Evolutionary conservation across 2,888 invertebrate genomes (phyloP), one percentile per base, ranked within the genome.

Genomic region (Corythucha ciliata): DNA sequence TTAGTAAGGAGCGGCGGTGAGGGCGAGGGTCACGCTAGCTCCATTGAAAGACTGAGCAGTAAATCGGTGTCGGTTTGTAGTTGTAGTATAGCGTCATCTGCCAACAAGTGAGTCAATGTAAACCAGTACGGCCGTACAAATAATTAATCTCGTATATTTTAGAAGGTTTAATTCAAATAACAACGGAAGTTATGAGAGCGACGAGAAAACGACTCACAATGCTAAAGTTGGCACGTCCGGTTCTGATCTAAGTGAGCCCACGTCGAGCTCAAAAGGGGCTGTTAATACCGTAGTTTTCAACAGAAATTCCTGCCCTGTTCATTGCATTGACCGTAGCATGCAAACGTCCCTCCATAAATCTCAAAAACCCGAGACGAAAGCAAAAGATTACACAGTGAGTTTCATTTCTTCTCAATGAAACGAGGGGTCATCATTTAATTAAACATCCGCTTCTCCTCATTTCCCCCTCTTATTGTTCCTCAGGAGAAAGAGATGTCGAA

Each of bases 261-360:
- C 57, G 8, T 53, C 44, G 45, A 53, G 48, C 33, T 47, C 55
- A 14, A 53, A 52, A 16, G 48, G 29, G 18, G 52, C 56, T 4
- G 53, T 42, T 21, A 29, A 52, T 14, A 57, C 56, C 14, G 42
- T 58, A 12, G 48, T 47, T 24, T 22, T 29, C 20, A 54, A 53
- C 47, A 50, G 73, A 22, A 75, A 74, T 21, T 74, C 74, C 61
- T 68, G 74, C 54, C 73, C 75, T 46, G 65, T 72, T 21, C 70
- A 74, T 59, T 75, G 79, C 61, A 74, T 79, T 61, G 83, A 83
- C 62, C 77, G 79, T 64, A 81, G 83, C 63, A 83, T 84, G 70
- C 84, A 85, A 68, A 85, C 84, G 5, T 80, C 80, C 42, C 37
- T 25, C 5, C 24, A 27, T 12, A 25, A 41, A 25, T 50, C 42